Base-by-base conservation (phyloP, 2,888 invertebrate species). In the Aethes cnicana region DNA sequence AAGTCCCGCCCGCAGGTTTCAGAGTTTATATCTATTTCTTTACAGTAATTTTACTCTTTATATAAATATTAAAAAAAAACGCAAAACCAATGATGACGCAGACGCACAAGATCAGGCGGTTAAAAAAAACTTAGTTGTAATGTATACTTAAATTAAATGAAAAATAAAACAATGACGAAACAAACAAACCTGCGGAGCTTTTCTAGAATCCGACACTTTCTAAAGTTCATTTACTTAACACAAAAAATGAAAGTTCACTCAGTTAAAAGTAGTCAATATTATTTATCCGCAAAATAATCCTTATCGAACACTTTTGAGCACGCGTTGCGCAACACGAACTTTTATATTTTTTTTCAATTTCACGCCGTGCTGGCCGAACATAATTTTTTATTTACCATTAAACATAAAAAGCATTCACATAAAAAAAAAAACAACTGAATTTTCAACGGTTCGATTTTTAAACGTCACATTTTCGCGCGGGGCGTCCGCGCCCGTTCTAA, bases 281-380 rank as follows among this genome's bases (percentile, higher is more conserved):
- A 59, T 58, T 59, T 58, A 63, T 66, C 66, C 68, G 68, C 65
- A 62, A 64, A 69, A n/a, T n/a, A 67, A 66, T 59, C 55, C 59
- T 66, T 69, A 72, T 65, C 66, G 52, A 62, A 61, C 66, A 68
- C 73, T 70, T 70, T 71, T 75, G 73, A n/a, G n/a, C n/a, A 69
- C 65, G 61, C 62, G 65, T 72, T 69, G 69, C 74, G 68, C 68
- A 75, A 74, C 71, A 66, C 66, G 67, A 30, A 44, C 74, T 74
- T 67, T 64, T 67, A n/a, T 60, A 64, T 66, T 79, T 79, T 79
- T n/a, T 75, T 77, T 67, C 74, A 83, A 84, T 84, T 83, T 82
- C 83, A 84, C 81, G 77, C 69, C 55, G 64, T 58, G 55, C 53
- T 55, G 66, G 59, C 59, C 61, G 59, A 59, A 54, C 53, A 46